Evolutionary conservation across 2,888 invertebrate genomes (phyloP), one percentile per base, ranked within the genome.

Genomic region (Parnassius orleans): DNA sequence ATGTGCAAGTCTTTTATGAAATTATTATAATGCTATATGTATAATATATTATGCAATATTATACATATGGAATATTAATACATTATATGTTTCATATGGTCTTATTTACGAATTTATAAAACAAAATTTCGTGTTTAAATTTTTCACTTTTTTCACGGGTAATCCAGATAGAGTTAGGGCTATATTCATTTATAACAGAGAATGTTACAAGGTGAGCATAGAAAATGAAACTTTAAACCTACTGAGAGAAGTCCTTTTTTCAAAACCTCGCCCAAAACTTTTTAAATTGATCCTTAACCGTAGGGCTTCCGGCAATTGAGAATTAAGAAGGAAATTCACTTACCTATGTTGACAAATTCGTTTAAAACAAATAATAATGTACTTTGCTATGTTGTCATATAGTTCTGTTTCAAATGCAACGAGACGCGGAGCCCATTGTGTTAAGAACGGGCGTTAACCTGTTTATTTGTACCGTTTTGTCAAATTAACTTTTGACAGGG

Each of bases 301-400:
- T 66, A 68, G 66, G 67, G 72, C 71, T 76, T 80, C 78, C 79
- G 75, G 73, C 71, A 75, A 74, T 77, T 73, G 72, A 73, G 75
- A 69, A 72, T 73, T 72, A 75, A 77, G 72, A 66, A 75, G 79
- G 80, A 77, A 78, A 72, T 68, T 69, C 69, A 71, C 68, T 71
- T 68, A 60, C 60, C 61, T 62, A 60, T 50, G 43, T 54, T 51
- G 50, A 46, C 51, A 50, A 58, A 41, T 58, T 58, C 24, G 14
- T 44, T 53, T 2, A 7, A 43, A 41, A 47, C 12, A 47, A 2
- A 57, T 53, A 47, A 58, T 57, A 44, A 44, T 24, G 24, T 41
- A 59, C 48, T 54, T 14, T 60, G 50, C 61, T 15, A 50, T 44
- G 33, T 44, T 66, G 65, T 55, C 15, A 24, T 48, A 47, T 10